These are phyloP conservation scores for Caradrina kadenii DNA, from an alignment of 2,888 invertebrate genomes.

Conservation along the genomic window DNA sequence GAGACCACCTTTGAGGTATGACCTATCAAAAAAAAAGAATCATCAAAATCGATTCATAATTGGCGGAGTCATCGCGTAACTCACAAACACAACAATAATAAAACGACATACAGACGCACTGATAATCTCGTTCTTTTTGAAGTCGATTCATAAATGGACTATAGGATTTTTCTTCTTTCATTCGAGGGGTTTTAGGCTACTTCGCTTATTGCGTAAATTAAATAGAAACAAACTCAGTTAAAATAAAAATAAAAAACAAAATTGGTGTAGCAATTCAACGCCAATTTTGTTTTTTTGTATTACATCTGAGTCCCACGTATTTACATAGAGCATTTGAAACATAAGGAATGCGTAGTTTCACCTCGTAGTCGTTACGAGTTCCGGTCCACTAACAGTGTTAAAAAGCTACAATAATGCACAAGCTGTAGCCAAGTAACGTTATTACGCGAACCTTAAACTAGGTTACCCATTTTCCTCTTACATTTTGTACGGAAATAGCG, in stretches of 20 bases:
- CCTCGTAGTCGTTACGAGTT: neutral
- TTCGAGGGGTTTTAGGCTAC: neutral
- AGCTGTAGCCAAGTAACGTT: constrained; percentile 32
- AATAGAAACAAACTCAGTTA: neutral
- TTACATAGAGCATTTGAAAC: neutral
- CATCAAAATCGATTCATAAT: too few species aligned
- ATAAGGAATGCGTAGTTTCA: neutral
- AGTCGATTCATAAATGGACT: too few species aligned
- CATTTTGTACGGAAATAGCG: constrained; percentile 36
- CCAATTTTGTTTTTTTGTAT: too few species aligned
- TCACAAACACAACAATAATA: too few species aligned
- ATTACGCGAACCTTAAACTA: constrained; percentile 48
- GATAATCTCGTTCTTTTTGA: too few species aligned
- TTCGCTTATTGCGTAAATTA: too few species aligned
- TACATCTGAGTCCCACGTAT: neutral
- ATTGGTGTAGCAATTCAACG: neutral
- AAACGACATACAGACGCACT: too few species aligned
- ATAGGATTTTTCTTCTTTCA: neutral
- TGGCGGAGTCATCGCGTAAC: too few species aligned
- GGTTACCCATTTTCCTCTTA: constrained; percentile 58
- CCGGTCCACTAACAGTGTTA: constrained; percentile 17
- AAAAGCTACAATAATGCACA: constrained; percentile 29
- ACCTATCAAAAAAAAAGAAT: too few species aligned
- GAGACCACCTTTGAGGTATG: too few species aligned
- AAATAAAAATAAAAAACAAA: neutral